Evolutionary conservation across 2,113 vertebrate species (phyloP).

Genomic region (Nothoprocta pentlandii): DNA sequence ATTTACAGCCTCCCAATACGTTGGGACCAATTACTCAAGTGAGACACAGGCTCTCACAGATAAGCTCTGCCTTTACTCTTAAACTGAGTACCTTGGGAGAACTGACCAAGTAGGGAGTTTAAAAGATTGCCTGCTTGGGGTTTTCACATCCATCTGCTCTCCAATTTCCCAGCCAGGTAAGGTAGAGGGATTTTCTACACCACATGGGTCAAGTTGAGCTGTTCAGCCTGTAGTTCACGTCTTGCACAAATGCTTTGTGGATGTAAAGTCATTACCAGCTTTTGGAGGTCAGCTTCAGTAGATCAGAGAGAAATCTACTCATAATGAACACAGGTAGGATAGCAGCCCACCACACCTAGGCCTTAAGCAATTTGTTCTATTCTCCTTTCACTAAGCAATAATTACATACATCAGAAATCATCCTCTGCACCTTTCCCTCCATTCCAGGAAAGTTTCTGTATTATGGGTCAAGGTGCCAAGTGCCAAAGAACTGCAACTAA

Average conservation of each 20-base stretch:
- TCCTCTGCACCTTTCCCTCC: background rate
- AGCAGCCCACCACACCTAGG: background rate
- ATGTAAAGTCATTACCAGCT: background rate
- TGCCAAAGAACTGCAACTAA: background rate
- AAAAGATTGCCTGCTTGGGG: background rate
- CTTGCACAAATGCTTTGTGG: background rate
- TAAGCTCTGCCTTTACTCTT: background rate
- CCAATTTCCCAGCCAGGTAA: background rate
- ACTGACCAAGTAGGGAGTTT: background rate
- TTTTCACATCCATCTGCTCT: background rate
- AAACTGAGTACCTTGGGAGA: background rate
- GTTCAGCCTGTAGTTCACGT: background rate
- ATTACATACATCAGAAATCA: background rate
- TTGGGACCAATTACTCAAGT: background rate
- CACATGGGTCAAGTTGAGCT: rapidly evolving
- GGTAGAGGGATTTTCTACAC: background rate
- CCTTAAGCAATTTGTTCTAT: background rate
- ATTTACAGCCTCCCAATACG: background rate
- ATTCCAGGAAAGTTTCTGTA: background rate
- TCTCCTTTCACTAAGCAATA: background rate
- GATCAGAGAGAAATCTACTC: background rate
- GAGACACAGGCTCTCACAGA: background rate
- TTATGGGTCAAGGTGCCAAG: background rate
- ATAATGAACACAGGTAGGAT: background rate
- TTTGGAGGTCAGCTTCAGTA: background rate